phyloP scores from a whole-genome alignment of 2,797 vertebrate species.

The Pelodytes ibericus region DNA sequence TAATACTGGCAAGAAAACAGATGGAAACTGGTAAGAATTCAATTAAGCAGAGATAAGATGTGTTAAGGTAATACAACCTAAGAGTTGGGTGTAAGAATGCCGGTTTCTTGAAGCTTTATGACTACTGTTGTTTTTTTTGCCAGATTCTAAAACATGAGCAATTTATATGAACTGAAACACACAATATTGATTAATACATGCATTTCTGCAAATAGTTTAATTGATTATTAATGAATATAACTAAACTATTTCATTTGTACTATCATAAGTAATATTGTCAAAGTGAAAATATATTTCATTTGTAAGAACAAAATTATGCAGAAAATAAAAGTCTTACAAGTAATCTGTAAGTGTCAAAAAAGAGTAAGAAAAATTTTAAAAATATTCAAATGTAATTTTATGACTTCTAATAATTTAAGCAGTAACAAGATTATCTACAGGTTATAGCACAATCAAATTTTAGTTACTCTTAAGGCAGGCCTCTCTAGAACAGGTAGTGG shows the following conservation, averaged over 20 bases:
- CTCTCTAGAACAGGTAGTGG: too few species aligned
- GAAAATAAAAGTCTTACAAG: too few species aligned
- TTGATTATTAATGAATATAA: not conserved
- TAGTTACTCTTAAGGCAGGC: too few species aligned
- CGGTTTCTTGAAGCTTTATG: not conserved
- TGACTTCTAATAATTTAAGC: too few species aligned
- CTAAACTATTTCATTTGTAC: not conserved
- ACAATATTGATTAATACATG: too few species aligned
- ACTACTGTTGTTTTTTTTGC: not conserved
- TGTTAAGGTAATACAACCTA: conserved; percentile 3
- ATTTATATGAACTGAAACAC: too few species aligned
- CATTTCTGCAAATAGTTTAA: not conserved
- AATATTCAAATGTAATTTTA: too few species aligned
- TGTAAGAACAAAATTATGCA: too few species aligned
- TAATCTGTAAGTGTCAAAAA: too few species aligned
- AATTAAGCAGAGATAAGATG: conserved; percentile 14
- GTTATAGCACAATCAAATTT: too few species aligned
- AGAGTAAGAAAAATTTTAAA: too few species aligned
- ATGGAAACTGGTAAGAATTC: conserved; percentile 26
- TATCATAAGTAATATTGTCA: not conserved
- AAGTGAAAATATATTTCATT: not conserved
- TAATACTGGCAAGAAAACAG: conserved; percentile 25
- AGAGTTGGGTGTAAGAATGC: not conserved
- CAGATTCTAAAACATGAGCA: not conserved
- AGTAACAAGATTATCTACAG: too few species aligned